Conservation (phyloP, 1,140 invertebrate species). For the Dendroctonus ponderosae region DNA sequence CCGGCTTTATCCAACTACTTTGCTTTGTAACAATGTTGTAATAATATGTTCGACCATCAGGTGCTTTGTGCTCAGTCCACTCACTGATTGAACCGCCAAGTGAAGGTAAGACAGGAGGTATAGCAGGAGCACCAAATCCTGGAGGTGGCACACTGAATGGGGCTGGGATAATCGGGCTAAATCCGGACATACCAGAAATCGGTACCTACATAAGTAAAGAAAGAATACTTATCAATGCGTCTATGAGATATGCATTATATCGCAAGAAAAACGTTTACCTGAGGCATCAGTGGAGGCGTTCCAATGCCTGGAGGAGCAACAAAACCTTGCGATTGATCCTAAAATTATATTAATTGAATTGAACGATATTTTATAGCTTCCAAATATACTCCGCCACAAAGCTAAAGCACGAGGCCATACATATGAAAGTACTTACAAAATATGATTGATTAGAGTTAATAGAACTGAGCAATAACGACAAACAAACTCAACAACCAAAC, state of each 20-base stretch:
- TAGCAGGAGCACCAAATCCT: constrained; percentile 51
- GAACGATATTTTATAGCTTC: too few relatives aligned
- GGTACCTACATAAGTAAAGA: constrained; percentile 21
- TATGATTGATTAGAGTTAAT: too few relatives aligned
- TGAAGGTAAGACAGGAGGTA: constrained; percentile 49
- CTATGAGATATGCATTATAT: background rate
- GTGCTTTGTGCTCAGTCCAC: constrained; percentile 96
- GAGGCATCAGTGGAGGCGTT: constrained; percentile 47
- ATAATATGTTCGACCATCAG: constrained; percentile 94
- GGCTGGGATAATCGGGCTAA: constrained; percentile 69
- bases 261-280: constrained; percentile 39
- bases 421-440: too few relatives aligned
- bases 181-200: constrained; percentile 60
- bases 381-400: too few relatives aligned
- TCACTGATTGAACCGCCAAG: constrained; percentile 38
- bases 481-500: too few relatives aligned
- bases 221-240: background rate
- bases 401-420: too few relatives aligned
- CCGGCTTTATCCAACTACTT: constrained; percentile 97
- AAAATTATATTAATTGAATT: too few relatives aligned
- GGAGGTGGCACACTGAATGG: constrained; percentile 73
- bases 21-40: constrained; percentile 93
- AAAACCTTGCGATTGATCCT: constrained; percentile 31
- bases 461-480: too few relatives aligned
- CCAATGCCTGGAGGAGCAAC: constrained; percentile 41